These are phyloP conservation scores for Metopolophium dirhodum DNA, from an alignment of 1,140 invertebrate genomes.

Conservation along the genomic window DNA sequence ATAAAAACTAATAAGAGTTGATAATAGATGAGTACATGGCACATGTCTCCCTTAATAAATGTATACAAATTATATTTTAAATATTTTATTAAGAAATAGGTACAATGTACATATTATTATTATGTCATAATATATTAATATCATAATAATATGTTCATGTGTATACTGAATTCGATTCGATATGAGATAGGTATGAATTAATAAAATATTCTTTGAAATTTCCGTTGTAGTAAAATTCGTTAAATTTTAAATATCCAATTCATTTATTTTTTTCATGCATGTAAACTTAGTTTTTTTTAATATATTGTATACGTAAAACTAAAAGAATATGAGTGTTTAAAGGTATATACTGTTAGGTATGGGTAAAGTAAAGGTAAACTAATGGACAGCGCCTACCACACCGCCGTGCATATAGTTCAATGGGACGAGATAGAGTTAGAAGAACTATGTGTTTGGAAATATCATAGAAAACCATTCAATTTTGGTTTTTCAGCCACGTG, in stretches of 20 bases:
- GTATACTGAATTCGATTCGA: not conserved
- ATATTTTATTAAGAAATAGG: not conserved
- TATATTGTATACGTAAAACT: not conserved
- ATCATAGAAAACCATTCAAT: too few relatives aligned
- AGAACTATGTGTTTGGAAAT: too few relatives aligned
- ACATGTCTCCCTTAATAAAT: not conserved
- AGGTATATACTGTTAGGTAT: too few relatives aligned
- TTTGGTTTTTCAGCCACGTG: too few relatives aligned
- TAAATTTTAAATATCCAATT: not conserved
- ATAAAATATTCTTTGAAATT: not conserved
- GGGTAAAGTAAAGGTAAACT: too few relatives aligned
- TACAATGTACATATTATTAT: not conserved
- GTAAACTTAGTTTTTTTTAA: not conserved
- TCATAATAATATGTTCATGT: not conserved
- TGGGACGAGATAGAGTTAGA: too few relatives aligned
- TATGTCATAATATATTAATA: not conserved
- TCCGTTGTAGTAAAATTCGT: not conserved
- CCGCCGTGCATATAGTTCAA: too few relatives aligned
- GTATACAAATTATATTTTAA: not conserved
- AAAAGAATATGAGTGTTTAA: too few relatives aligned
- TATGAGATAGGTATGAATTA: not conserved
- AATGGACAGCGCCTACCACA: too few relatives aligned
- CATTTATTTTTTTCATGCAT: not conserved
- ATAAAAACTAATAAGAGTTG: not conserved
- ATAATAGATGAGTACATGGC: not conserved